Evolutionary conservation across 2,113 vertebrate genomes (phyloP), one percentile per base, ranked within the genome.

Genomic region (Bostrychus sinensis): DNA sequence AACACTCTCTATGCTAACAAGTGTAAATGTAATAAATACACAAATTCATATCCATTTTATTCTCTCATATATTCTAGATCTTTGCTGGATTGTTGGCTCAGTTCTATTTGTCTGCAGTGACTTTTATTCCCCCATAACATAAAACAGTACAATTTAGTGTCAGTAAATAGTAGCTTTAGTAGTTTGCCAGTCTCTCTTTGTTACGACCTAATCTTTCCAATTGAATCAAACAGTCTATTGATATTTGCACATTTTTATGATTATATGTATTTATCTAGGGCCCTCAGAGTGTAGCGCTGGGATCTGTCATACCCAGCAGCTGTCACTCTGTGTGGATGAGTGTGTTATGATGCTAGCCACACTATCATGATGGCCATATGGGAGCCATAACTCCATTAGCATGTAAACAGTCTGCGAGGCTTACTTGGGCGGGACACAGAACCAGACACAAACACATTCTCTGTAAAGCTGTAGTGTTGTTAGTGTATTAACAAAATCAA

Each of bases 311-410:
- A 67, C 32, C 46, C 50, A 58, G 66, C 74, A 78, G 70, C 77
- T 80, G 78, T 54, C 37, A 51, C 48, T 46, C 56, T 9, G 11
- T 20, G 30, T 41, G 22, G 19, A 13, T 39, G 16, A 51, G 26
- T 34, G 7, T 41, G 36, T 37, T 53, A 30, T 22, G 17, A 16
- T 41, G 39, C 26, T 67, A 71, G 56, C 72, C 66, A 72, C 75
- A 83, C 70, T 57, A 81, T 68, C 70, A 85, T 75, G 62, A 37
- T 36, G 66, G 74, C 83, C 82, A 87, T 90, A 90, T 91, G 88
- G 86, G 62, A 77, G 71, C 51, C 70, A 68, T 84, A 86, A 86
- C 72, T 85, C 82, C 74, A 75, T 77, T 84, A 78, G 79, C 46
- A 56, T 56, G 54, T 62, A 82, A 78, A 83, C 76, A 82, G 66